Conservation (phyloP, 1,140 invertebrate species). For the Pachypeltis micranthus region DNA sequence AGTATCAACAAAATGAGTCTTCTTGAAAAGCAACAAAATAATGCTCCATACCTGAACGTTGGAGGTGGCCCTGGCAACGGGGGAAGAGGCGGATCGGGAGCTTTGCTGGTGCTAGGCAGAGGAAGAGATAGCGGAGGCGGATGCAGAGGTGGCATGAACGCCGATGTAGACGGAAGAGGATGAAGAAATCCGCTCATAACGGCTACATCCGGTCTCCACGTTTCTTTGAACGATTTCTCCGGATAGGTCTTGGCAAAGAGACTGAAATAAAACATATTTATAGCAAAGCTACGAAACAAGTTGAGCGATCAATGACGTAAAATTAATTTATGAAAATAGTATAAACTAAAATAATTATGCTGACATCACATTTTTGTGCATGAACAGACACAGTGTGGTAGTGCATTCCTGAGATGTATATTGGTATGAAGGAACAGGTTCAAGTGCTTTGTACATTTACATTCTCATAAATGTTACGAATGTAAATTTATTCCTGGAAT, state of each 20-base stretch:
- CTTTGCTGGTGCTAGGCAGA: conserved; percentile 29
- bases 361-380: conserved; percentile 5
- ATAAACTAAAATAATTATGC: not conserved
- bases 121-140: conserved; percentile 42
- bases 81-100: conserved; percentile 35
- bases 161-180: conserved; percentile 39
- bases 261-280: conserved; percentile 40
- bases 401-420: too few species aligned
- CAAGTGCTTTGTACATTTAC: too few species aligned
- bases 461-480: too few species aligned
- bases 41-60: conserved; percentile 80
- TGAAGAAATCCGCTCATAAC: conserved; percentile 36
- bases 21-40: too few species aligned
- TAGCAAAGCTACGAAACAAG: too few species aligned
- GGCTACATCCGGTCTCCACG: conserved; percentile 39
- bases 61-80: conserved; percentile 53
- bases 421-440: too few species aligned
- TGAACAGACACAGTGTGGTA: too few species aligned
- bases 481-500: too few species aligned
- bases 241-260: conserved; percentile 38
- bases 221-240: conserved; percentile 41
- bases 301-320: conserved; percentile 67
- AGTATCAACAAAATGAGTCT: too few species aligned
- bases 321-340: conserved; percentile 59
- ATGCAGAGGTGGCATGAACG: conserved; percentile 55